phyloP scores from a whole-genome alignment of 2,113 vertebrate genomes.

The Pachypanchax playfairii region DNA sequence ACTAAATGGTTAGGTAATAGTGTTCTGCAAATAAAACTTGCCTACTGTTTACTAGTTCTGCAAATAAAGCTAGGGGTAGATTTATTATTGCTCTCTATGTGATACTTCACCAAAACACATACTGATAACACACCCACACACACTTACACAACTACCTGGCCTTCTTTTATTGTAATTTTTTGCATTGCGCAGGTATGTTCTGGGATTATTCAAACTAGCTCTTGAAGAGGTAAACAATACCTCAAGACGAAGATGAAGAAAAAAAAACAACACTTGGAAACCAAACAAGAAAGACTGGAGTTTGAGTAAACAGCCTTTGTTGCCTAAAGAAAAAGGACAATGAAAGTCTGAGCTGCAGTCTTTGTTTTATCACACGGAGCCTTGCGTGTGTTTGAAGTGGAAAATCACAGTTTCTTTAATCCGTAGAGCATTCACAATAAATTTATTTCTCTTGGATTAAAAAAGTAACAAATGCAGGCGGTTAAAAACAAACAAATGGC shows the following conservation, averaged over 20 bases:
- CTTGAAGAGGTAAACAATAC: conserved; percentile 64
- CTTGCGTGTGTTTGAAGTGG: conserved; percentile 75
- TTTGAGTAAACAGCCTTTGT: conserved; percentile 68
- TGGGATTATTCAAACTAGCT: conserved; percentile 65
- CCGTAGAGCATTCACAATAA: conserved; percentile 73
- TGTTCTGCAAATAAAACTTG: conserved; percentile 57
- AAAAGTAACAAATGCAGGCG: conserved; percentile 53
- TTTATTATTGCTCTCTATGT: conserved; percentile 28
- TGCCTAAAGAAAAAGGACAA: conserved; percentile 62
- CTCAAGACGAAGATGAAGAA: conserved; percentile 28
- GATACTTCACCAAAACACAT: conserved; percentile 23
- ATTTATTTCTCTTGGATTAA: conserved; percentile 78
- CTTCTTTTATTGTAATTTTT: conserved; percentile 18
- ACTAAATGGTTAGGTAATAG: conserved; percentile 56
- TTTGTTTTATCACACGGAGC: conserved; percentile 69
- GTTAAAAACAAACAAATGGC: conserved; percentile 62
- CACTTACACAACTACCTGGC: conserved; percentile 8
- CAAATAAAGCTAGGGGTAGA: conserved; percentile 57
- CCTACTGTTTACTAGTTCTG: conserved; percentile 49
- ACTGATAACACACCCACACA: conserved; percentile 12
- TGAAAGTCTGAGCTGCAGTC: conserved; percentile 62
- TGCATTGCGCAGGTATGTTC: conserved; percentile 53
- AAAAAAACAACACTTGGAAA: conserved; percentile 34
- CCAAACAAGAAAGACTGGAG: conserved; percentile 40
- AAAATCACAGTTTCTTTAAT: conserved; percentile 77